Base-by-base conservation (phyloP, 2,888 invertebrate genomes). In the Yponomeuta sedellus region DNA sequence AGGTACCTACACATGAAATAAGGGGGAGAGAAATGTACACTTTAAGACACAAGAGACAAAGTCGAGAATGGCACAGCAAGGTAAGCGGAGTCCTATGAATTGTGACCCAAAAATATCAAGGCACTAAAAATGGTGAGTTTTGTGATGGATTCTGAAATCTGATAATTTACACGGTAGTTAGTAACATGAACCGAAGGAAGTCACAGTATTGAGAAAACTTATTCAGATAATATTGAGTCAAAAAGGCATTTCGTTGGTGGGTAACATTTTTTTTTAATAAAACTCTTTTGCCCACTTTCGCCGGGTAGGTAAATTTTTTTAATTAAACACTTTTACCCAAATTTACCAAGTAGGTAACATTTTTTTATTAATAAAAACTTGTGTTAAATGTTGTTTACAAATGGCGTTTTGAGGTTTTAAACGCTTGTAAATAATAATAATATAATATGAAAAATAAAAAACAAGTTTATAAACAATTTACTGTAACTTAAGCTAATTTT, bases 71-170 rank as follows among this genome's bases (percentile, higher is more conserved):
- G n/a, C n/a, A 20, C 4, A 59, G 34, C 34, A 59, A 56, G n/a
- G 22, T 11, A 59, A 22, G 22, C 5, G 25, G 5, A 59, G 22
- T 70, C 73, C 70, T 68, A 78, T 73, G 79, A 75, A 83, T 80
- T 83, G 81, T 81, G 84, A 81, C 83, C 80, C 79, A 69, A 72
- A 67, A n/a, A n/a, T n/a, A n/a, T n/a, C n/a, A n/a, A n/a, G 69
- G 66, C 68, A 74, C 75, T 77, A 79, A 73, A 44, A 40, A n/a
- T 63, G 10, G 8, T 40, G 20, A 40, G n/a, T 8, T 19, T 73
- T 73, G 67, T 68, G 70, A 68, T 19, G 71, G 72, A 70, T 61
- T 75, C 79, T 79, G 79, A 73, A 78, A 79, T 68, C 71, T 56
- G 69, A 64, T 68, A 64, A 68, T 71, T 70, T 72, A 67, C 71